phyloP scores from a whole-genome alignment of 2,113 vertebrate genomes.

The Lanius collurio region DNA sequence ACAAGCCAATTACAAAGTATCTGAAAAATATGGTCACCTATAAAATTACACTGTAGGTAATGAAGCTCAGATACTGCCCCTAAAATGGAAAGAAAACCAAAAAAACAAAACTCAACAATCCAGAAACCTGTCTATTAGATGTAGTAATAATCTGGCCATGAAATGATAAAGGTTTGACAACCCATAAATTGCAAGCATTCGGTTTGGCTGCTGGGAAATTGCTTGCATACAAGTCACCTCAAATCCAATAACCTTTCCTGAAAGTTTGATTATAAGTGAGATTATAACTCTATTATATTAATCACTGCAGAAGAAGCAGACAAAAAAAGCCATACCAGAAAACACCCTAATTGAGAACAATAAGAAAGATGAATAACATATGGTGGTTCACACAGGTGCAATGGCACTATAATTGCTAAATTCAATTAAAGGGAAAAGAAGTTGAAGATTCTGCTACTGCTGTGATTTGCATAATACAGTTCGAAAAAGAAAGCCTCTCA shows the following conservation, averaged over 20 bases:
- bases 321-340: constrained; percentile 30
- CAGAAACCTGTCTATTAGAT: constrained; percentile 31
- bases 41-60: constrained; percentile 71
- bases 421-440: constrained; percentile 54
- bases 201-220: constrained; percentile 36
- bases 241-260: constrained; percentile 52
- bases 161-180: constrained; percentile 48
- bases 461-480: background rate
- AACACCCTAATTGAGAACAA: constrained; percentile 69
- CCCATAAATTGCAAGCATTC: constrained; percentile 12
- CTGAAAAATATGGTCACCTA: constrained; percentile 52
- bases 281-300: constrained; percentile 67
- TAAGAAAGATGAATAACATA: constrained; percentile 66
- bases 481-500: constrained; percentile 26
- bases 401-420: constrained; percentile 65
- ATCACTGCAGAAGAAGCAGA: constrained; percentile 30
- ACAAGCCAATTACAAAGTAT: constrained; percentile 69
- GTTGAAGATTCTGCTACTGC: constrained; percentile 17
- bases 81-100: background rate
- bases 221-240: constrained; percentile 37
- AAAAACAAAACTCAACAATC: background rate
- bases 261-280: constrained; percentile 66
- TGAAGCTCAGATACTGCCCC: constrained; percentile 64
- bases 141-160: constrained; percentile 12
- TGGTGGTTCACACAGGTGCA: constrained; percentile 45